phyloP scores from a whole-genome alignment of 2,797 vertebrate genomes.

The Threskiornis aethiopicus region DNA sequence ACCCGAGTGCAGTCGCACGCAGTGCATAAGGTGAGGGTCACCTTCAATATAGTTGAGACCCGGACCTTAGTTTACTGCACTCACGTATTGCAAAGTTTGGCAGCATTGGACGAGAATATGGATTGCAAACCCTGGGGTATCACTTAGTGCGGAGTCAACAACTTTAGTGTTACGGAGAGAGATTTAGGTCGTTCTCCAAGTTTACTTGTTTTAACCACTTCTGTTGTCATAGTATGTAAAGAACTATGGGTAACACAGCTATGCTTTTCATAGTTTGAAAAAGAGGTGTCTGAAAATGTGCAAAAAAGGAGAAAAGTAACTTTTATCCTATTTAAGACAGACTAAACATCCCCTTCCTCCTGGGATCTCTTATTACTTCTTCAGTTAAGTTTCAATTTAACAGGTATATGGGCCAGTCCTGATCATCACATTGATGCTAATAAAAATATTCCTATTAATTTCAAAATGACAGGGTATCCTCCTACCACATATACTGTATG shows the following conservation, averaged over 20 bases:
- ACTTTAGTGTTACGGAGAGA: fast-evolving
- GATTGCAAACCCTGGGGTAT: background rate
- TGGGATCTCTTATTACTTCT: background rate
- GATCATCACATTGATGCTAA: background rate
- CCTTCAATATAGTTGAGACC: fast-evolving
- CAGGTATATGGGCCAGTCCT: background rate
- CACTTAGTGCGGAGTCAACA: background rate
- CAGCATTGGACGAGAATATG: background rate
- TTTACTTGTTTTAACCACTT: background rate
- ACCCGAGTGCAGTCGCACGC: fast-evolving
- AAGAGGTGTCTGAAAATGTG: background rate
- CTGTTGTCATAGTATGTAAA: background rate
- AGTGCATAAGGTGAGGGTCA: background rate
- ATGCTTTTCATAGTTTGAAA: background rate
- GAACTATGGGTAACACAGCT: background rate
- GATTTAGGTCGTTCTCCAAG: background rate
- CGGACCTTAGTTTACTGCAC: background rate
- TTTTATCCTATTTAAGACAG: background rate
- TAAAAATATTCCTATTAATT: background rate
- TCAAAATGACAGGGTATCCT: background rate
- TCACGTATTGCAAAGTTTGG: background rate
- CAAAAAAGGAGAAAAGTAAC: background rate
- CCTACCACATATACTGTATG: background rate
- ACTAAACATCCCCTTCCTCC: background rate
- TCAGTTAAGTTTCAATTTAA: background rate